A percentile compares a stretch with the other conserved stretches of the same genome.
These are phyloP conservation scores for Cyphomyrus discorhynchus DNA, from an alignment of 2,113 vertebrate genomes.

Conservation along the genomic window DNA sequence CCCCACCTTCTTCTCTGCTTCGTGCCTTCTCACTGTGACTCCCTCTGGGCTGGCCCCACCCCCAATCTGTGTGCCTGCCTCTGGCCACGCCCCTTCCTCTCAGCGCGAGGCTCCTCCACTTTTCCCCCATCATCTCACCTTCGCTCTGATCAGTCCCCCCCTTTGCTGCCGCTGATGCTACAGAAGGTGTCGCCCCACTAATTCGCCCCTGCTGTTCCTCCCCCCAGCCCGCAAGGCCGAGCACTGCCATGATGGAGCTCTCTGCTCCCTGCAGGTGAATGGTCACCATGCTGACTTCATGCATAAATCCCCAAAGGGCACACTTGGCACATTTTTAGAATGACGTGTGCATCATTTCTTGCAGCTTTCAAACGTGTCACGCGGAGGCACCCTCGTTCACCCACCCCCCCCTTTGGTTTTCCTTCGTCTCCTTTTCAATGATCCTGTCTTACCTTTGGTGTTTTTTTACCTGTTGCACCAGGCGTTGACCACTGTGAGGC, in stretches of 20 bases:
- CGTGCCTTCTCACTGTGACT: slow-evolving; percentile 41
- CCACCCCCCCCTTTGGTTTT: not conserved
- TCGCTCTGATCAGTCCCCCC: not conserved
- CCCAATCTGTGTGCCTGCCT: slow-evolving; percentile 15
- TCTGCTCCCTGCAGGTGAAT: not conserved
- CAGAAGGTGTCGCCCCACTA: not conserved
- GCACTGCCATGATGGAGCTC: not conserved
- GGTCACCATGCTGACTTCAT: not conserved
- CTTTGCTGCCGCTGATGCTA: slow-evolving; percentile 1
- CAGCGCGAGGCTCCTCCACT: slow-evolving; percentile 34
- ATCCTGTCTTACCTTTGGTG: slow-evolving; percentile 42
- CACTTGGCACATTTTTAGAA: not conserved
- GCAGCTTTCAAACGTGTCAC: not conserved
- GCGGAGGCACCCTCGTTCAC: not conserved
- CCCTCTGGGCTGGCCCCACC: slow-evolving; percentile 14
- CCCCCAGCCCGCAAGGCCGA: not conserved
- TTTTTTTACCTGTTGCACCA: slow-evolving; percentile 43
- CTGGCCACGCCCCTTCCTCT: slow-evolving; percentile 16
- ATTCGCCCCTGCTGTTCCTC: not conserved
- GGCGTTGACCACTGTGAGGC: slow-evolving; percentile 53
- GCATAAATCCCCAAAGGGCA: not conserved
- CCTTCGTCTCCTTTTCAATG: slow-evolving; percentile 18
- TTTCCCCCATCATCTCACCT: slow-evolving; percentile 7
- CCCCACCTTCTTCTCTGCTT: slow-evolving; percentile 33
- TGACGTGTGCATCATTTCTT: not conserved